Evolutionary conservation across 1,140 invertebrate genomes (phyloP), one percentile per base, ranked within the genome.

Genomic region (Cardiocondyla obscurior): DNA sequence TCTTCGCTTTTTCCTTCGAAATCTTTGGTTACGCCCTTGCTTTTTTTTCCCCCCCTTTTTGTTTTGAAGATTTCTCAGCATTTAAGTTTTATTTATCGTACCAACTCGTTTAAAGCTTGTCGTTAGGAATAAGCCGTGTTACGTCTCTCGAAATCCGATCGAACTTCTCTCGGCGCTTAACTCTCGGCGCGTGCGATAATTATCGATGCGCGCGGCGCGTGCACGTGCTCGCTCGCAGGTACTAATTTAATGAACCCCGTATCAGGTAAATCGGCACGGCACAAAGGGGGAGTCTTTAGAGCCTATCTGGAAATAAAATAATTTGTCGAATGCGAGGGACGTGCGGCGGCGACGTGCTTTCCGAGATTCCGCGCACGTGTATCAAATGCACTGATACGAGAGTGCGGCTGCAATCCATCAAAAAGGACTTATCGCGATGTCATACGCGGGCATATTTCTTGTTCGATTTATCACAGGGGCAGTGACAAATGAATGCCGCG

Each of bases 171-270:
- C 53, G 28, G 39, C 30, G n/a, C n/a, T n/a, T n/a, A n/a, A n/a
- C n/a, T n/a, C n/a, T n/a, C n/a, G n/a, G n/a, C n/a, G n/a, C n/a
- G 39, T 7, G 67, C 46, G 74, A 12, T 22, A 79, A 79, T 79
- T 79, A 79, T 79, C 62, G 74, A 53, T 49, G 60, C 30, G 42
- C 30, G 25, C 19, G 53, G 55, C 72, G 55, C 72, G 33, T 51
- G 74, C 22, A 53, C 12, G 36, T 28, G 74, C 25, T 6, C 30
- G 62, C 42, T n/a, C n/a, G 25, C 55, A 49, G 46, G 46, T 12
- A 33, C 33, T 79, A 79, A 77, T 77, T 67, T 77, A 77, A 79
- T 69, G 74, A 79, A n/a, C n/a, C 60, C 53, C 74, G 74, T 79
- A 64, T 69, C 22, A 46, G 22, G 44, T 69, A 79, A 79, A 64